phyloP scores from a whole-genome alignment of 1,140 invertebrate species.

The Drosophila melanogaster region DNA sequence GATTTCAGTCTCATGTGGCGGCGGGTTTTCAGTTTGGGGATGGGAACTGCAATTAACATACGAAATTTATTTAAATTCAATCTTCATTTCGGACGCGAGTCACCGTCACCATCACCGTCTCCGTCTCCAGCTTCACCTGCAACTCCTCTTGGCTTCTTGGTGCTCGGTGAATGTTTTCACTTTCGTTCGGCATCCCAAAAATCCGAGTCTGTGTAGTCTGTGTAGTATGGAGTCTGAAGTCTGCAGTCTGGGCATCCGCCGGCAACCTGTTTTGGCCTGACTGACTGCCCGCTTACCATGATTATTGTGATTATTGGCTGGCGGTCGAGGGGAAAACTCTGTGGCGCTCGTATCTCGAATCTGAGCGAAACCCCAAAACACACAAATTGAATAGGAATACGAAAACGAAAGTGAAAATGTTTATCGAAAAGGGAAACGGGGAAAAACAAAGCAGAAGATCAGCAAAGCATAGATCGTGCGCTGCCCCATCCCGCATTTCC shows the following conservation, averaged over 20 bases:
- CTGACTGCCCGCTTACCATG: slow-evolving; percentile 77
- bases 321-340: slow-evolving; percentile 14
- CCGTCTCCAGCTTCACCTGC: too few relatives aligned
- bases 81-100: slow-evolving; percentile 54
- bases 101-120: not conserved
- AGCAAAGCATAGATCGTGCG: slow-evolving; percentile 60
- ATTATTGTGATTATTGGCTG: slow-evolving; percentile 80
- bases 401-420: slow-evolving; percentile 75
- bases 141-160: slow-evolving; percentile 56
- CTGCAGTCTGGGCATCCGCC: slow-evolving; percentile 45
- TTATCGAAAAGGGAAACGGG: slow-evolving; percentile 21
- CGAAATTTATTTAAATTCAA: slow-evolving; percentile 82
- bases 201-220: slow-evolving; percentile 20
- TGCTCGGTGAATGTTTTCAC: slow-evolving; percentile 66
- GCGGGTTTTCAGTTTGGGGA: slow-evolving; percentile 3
- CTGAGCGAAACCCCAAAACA: slow-evolving; percentile 58
- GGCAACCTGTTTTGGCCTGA: slow-evolving; percentile 63
- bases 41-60: slow-evolving; percentile 71
- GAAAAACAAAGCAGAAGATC: slow-evolving; percentile 77
- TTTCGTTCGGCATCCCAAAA: slow-evolving; percentile 79
- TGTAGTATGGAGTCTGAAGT: not conserved
- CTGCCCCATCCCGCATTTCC: slow-evolving; percentile 12
- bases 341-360: slow-evolving; percentile 2
- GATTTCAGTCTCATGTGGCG: slow-evolving; percentile 11
- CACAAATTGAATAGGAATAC: slow-evolving; percentile 69